Evolutionary conservation across 2,797 vertebrate species (phyloP).

Genomic region (Rhinatrema bivittatum): DNA sequence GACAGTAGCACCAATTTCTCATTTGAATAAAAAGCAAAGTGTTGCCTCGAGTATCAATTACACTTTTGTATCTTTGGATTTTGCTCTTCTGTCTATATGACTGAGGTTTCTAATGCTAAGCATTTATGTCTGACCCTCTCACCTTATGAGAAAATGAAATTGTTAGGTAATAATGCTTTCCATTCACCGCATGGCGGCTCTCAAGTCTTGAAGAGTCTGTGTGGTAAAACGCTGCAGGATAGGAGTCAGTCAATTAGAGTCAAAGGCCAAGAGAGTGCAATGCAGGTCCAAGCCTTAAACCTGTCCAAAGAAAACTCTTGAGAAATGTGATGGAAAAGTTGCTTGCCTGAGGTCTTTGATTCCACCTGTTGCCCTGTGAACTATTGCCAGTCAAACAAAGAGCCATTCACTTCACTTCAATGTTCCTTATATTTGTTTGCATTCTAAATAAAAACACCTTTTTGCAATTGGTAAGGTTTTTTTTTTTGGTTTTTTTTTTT

Average conservation of each 20-base stretch:
- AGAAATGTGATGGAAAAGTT: not conserved
- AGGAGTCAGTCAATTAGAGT: conserved; percentile 21
- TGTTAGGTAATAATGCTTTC: not conserved
- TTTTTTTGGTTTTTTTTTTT: not conserved
- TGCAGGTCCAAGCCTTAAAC: conserved; percentile 22
- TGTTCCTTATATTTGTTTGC: conserved; percentile 18
- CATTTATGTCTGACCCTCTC: conserved; percentile 6
- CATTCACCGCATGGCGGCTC: conserved; percentile 1
- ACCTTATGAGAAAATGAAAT: not conserved
- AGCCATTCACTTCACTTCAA: not conserved
- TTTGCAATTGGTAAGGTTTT: not conserved
- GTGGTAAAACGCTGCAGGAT: conserved; percentile 19
- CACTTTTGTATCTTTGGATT: not conserved
- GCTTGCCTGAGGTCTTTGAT: conserved; percentile 22
- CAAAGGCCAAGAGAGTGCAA: conserved; percentile 21
- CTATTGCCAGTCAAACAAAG: conserved; percentile 13
- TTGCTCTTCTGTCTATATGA: not conserved
- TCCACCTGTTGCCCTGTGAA: conserved; percentile 30
- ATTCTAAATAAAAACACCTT: not conserved
- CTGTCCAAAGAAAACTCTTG: conserved; percentile 18
- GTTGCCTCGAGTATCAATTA: too few relatives aligned
- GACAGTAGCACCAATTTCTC: conserved; percentile 10
- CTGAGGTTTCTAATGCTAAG: not conserved
- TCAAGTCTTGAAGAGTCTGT: conserved; percentile 8
- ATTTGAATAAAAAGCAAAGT: not conserved